Evolutionary conservation across 1,140 invertebrate genomes (phyloP).

Genomic region (Drosophila orena): DNA sequence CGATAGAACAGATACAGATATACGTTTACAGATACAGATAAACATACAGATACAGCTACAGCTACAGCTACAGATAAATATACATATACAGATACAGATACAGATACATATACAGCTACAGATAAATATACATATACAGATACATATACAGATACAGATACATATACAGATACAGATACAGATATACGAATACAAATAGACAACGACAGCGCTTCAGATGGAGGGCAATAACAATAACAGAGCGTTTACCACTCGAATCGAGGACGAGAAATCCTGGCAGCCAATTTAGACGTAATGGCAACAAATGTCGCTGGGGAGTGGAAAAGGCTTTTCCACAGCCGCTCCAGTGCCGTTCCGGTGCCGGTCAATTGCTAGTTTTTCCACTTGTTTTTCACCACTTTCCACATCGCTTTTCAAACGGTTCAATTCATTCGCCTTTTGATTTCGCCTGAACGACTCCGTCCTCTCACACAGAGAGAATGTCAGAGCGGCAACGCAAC

Average conservation of each 20-base stretch:
- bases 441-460: slow-evolving; percentile 35
- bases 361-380: slow-evolving; percentile 52
- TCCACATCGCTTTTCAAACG: slow-evolving; percentile 25
- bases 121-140: not conserved
- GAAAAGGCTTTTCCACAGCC: slow-evolving; percentile 7
- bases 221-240: slow-evolving; percentile 74
- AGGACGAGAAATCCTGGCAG: slow-evolving; percentile 67
- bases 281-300: slow-evolving; percentile 79
- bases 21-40: not conserved
- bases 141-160: no score
- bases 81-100: not conserved
- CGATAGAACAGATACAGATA: not conserved
- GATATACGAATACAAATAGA: not conserved
- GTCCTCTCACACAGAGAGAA: slow-evolving; percentile 14
- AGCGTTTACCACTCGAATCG: slow-evolving; percentile 76
- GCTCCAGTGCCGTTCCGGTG: not conserved
- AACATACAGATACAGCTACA: not conserved
- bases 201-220: slow-evolving; percentile 2
- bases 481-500: not conserved
- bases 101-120: not conserved
- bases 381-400: slow-evolving; percentile 54
- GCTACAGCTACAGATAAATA: no score
- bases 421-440: slow-evolving; percentile 44
- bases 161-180: not conserved
- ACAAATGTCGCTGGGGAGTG: slow-evolving; percentile 69